Evolutionary conservation across 2,797 vertebrate species (phyloP).

Genomic region (Poecilia wingei): DNA sequence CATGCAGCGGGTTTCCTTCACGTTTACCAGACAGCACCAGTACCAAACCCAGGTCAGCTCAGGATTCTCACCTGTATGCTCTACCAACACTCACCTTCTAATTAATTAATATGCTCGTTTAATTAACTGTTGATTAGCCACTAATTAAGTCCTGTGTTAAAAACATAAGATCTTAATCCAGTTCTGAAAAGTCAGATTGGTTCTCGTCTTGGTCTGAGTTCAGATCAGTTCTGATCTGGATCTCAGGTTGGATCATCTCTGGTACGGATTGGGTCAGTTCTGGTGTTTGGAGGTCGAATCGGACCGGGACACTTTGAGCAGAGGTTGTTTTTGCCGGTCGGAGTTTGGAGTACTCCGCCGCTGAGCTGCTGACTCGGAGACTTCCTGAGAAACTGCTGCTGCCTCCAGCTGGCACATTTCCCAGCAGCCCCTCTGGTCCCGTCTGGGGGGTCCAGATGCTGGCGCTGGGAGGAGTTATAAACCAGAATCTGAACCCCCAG

Average conservation of each 20-base stretch:
- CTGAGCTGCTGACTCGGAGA: conserved; percentile 35
- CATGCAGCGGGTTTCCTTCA: conserved; percentile 6
- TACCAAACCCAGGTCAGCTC: neutral
- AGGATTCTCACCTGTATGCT: neutral
- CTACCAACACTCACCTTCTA: neutral
- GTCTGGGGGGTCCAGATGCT: conserved; percentile 65
- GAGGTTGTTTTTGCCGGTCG: conserved; percentile 42
- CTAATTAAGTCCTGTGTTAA: neutral
- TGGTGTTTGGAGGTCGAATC: neutral
- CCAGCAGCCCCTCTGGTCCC: conserved; percentile 47
- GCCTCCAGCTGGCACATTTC: conserved; percentile 59
- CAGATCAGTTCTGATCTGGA: neutral
- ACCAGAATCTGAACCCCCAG: conserved; percentile 18
- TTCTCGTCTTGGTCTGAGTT: neutral
- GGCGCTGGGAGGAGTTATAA: conserved; percentile 19
- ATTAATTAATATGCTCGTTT: neutral
- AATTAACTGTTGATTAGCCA: neutral
- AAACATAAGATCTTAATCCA: neutral
- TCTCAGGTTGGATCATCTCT: neutral
- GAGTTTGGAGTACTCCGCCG: neutral
- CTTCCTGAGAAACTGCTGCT: conserved; percentile 51
- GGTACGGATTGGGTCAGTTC: neutral
- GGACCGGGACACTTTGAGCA: neutral
- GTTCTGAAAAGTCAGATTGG: neutral
- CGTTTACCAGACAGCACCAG: neutral